Conservation (phyloP, 2,888 invertebrate species). For the Sisyra terminalis region DNA sequence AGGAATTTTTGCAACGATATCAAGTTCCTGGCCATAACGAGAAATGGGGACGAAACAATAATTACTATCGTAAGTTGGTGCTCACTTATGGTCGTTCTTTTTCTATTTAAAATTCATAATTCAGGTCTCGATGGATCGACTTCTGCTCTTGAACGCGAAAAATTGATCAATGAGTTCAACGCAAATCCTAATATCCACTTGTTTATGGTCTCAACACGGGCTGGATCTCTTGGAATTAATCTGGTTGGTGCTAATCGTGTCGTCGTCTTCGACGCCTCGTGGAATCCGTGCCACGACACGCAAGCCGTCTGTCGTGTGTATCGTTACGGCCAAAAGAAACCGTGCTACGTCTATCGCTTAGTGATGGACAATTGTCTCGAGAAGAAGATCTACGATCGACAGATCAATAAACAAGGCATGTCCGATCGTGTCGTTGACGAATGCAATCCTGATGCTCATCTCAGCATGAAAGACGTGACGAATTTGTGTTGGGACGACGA, state of each 20-base stretch:
- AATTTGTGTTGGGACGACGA: constrained; percentile 84
- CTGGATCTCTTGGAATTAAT: constrained; percentile 94
- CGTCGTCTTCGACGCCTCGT: constrained; percentile 93
- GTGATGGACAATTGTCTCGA: constrained; percentile 96
- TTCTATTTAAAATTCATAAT: constrained; percentile 1
- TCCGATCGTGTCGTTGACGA: constrained; percentile 97
- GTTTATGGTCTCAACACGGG: constrained; percentile 91
- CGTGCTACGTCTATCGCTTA: constrained; percentile 88
- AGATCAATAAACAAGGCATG: constrained; percentile 97
- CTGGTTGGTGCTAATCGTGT: constrained; percentile 94
- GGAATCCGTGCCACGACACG: constrained; percentile 98
- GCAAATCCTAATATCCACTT: constrained; percentile 69
- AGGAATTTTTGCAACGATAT: constrained; percentile 73
- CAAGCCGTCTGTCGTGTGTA: constrained; percentile 96
- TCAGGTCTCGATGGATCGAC: constrained; percentile 90
- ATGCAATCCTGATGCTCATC: constrained; percentile 88
- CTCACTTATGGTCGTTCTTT: constrained; percentile 2
- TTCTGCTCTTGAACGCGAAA: constrained; percentile 84
- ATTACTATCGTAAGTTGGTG: constrained; percentile 76
- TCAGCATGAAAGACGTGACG: constrained; percentile 77
- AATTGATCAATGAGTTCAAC: constrained; percentile 92
- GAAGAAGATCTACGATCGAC: constrained; percentile 94
- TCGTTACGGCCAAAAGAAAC: constrained; percentile 79
- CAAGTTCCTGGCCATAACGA: constrained; percentile 49
- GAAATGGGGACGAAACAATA: constrained; percentile 71